Evolutionary conservation across 2,888 invertebrate species (phyloP).

Genomic region (Zhuqinia jingwanae): DNA sequence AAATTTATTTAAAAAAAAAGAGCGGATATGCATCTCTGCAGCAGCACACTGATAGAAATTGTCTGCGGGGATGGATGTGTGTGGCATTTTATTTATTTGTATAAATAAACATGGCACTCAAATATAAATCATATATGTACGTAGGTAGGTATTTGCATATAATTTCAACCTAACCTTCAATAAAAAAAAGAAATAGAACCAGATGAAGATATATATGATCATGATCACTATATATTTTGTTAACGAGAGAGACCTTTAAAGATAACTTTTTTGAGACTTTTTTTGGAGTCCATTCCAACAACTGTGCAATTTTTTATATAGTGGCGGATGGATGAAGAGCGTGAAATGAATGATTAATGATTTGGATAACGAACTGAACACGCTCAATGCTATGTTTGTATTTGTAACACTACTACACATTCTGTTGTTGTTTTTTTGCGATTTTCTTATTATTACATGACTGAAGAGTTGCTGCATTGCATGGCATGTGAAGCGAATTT

Average conservation of each 20-base stretch:
- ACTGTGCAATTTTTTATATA: slow-evolving; percentile 46
- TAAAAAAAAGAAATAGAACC: slow-evolving; percentile 10
- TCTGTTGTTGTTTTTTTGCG: neutral
- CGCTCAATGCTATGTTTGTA: neutral
- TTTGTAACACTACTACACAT: neutral
- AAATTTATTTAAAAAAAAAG: slow-evolving; percentile 19
- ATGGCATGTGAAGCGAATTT: no score
- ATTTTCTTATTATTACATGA: neutral
- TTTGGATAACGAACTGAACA: neutral
- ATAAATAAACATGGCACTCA: neutral
- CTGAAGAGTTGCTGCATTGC: neutral
- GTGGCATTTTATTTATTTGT: neutral
- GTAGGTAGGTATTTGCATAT: no score
- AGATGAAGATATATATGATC: slow-evolving; percentile 9
- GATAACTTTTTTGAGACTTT: neutral
- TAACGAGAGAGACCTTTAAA: slow-evolving; percentile 11
- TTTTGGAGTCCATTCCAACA: slow-evolving; percentile 51
- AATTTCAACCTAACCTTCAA: slow-evolving; percentile 16
- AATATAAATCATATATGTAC: neutral
- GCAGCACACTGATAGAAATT: neutral
- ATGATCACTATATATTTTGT: neutral
- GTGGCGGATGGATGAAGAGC: slow-evolving; percentile 35
- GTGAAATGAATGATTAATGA: slow-evolving; percentile 8
- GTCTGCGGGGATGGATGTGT: neutral
- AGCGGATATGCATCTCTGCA: slow-evolving; percentile 15